Evolutionary conservation across 2,888 invertebrate species (phyloP).

Genomic region (Rhyacophila evoluta): DNA sequence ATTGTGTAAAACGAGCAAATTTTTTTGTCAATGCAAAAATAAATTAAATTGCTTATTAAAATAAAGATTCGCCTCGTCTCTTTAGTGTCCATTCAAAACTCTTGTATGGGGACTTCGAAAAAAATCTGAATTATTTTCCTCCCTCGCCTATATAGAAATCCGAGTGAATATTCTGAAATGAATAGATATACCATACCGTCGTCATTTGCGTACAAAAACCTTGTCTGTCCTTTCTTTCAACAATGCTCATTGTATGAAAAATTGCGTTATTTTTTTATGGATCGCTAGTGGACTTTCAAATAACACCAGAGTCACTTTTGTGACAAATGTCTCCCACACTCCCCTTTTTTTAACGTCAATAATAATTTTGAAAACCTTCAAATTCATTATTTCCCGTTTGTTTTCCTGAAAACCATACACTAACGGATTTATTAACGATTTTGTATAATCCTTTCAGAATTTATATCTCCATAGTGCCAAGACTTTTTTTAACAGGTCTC

Average conservation of each 20-base stretch:
- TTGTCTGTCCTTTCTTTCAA: slow-evolving; percentile 2
- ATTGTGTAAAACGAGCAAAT: no score
- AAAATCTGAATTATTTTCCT: slow-evolving; percentile 1
- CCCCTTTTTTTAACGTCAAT: not conserved
- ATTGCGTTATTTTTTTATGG: not conserved
- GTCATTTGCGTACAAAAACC: slow-evolving; percentile 8
- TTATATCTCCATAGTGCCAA: no score
- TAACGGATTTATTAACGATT: no score
- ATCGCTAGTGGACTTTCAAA: not conserved
- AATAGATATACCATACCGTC: not conserved
- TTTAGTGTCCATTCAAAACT: not conserved
- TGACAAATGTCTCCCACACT: not conserved
- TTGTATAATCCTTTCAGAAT: no score
- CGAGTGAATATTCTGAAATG: not conserved
- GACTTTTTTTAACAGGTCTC: no score
- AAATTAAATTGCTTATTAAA: slow-evolving; percentile 16
- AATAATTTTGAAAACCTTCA: slow-evolving; percentile 33
- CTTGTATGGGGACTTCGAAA: not conserved
- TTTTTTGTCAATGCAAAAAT: not conserved
- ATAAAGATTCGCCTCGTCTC: not conserved
- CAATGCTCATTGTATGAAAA: slow-evolving; percentile 14
- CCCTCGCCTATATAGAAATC: not conserved
- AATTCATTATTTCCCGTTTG: slow-evolving; percentile 39
- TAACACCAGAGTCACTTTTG: slow-evolving; percentile 7
- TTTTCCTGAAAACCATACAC: not conserved